These are phyloP conservation scores for Aporrectodea caliginosa DNA, from an alignment of 1,140 invertebrate genomes.

Conservation along the genomic window DNA sequence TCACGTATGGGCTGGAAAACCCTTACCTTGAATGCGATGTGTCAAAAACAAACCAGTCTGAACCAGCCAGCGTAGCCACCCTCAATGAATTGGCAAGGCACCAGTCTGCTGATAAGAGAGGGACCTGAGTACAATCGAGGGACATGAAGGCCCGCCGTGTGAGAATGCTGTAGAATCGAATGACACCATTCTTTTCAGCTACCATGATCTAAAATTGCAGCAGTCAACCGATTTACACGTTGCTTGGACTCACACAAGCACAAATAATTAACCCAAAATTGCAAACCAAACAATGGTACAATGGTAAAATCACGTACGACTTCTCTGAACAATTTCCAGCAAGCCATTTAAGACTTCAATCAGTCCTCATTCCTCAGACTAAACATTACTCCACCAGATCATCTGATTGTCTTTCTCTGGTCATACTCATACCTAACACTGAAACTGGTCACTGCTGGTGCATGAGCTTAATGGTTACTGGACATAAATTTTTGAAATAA, in stretches of 20 bases:
- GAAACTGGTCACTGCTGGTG: too few species aligned
- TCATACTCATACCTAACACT: too few species aligned
- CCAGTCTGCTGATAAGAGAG: constrained; percentile 70
- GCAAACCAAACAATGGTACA: too few species aligned
- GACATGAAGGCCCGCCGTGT: constrained; percentile 69
- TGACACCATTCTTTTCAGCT: constrained; percentile 69
- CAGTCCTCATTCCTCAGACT: too few species aligned
- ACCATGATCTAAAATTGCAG: constrained; percentile 61
- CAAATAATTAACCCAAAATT: background rate
- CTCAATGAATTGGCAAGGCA: constrained; percentile 61
- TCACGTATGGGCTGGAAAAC: too few species aligned
- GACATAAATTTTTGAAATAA: too few species aligned
- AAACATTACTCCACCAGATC: too few species aligned
- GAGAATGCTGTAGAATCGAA: constrained; percentile 69
- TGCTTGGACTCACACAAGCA: background rate
- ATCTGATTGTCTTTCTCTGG: too few species aligned
- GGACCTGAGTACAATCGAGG: constrained; percentile 63
- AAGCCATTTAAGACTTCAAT: background rate
- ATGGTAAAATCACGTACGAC: background rate
- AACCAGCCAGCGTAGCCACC: constrained; percentile 58
- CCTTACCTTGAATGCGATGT: constrained; percentile 51
- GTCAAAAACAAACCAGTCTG: constrained; percentile 53
- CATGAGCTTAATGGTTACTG: too few species aligned
- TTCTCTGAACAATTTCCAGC: background rate
- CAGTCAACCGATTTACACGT: background rate